Evolutionary conservation across 2,113 vertebrate genomes (phyloP), one percentile per base, ranked within the genome.

Genomic region (Chaetops frenatus): DNA sequence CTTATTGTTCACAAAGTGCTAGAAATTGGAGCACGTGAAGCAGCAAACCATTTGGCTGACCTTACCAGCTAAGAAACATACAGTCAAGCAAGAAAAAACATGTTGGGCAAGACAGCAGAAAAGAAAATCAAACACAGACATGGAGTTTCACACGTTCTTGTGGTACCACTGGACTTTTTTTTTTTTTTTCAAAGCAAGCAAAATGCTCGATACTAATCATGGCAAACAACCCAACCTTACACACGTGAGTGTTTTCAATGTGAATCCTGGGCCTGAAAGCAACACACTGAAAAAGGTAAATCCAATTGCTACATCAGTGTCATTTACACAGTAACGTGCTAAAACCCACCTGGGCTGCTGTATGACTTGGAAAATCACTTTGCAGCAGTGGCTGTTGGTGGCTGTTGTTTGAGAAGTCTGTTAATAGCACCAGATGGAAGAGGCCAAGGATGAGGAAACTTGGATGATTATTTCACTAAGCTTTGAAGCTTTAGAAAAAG

Each of bases 171-270:
- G 53, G 48, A 20, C 2, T 0, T 2, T n/a, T 16, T 17, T 3
- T 9, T 24, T 33, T 12, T 4, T 38, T 38, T 38, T 11, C 11
- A 81, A 71, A 67, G 33, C 16, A 47, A 70, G 33, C 16, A 65
- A 85, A 71, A n/a, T 2, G 7, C 11, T 50, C 22, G 29, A 19
- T 27, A 9, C 4, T 4, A 33, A 29, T 10, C 29, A 15, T 0
- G 6, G n/a, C 28, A 44, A 92, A 42, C 28, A 25, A 21, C 31
- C 35, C 0, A 0, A 54, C 28, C 28, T 28, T 9, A 48, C 0
- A 0, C 31, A 36, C 1, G 1, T 3, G 27, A n/a, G 10, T 3
- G 12, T 47, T 81, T 62, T 12, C 47, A 12, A 0, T 2, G 12
- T 3, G 53, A 14, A 29, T 48, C 13, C 58, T 58, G 20, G 3